phyloP scores from a whole-genome alignment of 1,140 invertebrate species.

The Mamestra configurata region DNA sequence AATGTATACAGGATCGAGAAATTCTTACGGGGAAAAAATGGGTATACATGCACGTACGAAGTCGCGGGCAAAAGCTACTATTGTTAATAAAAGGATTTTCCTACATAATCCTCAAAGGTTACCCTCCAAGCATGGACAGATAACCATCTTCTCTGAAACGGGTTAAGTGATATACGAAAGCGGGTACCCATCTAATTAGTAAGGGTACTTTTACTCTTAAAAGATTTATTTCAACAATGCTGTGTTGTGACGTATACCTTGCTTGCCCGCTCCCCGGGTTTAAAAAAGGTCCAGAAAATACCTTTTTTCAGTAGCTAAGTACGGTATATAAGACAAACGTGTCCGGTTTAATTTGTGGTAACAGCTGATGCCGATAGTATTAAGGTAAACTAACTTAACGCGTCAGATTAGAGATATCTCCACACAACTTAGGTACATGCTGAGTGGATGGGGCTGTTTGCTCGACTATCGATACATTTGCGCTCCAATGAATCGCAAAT shows the following conservation, averaged over 20 bases:
- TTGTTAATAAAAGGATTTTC: neutral
- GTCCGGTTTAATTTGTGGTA: neutral
- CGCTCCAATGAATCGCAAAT: neutral
- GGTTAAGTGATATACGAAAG: slow-evolving; percentile 42
- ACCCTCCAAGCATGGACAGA: slow-evolving; percentile 7
- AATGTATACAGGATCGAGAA: no score
- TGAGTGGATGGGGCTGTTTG: neutral
- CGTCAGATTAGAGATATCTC: neutral
- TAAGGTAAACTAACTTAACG: no score
- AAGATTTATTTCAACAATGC: slow-evolving; percentile 44
- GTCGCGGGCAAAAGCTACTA: no score
- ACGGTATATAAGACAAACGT: neutral
- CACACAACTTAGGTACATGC: neutral
- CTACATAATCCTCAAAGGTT: slow-evolving; percentile 39
- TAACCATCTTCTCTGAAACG: slow-evolving; percentile 31
- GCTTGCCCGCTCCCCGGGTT: neutral
- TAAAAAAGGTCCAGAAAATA: neutral
- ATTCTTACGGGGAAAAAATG: no score
- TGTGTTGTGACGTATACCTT: slow-evolving; percentile 2
- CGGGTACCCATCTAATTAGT: slow-evolving; percentile 35
- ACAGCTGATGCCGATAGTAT: neutral
- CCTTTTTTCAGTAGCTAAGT: neutral
- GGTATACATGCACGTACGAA: no score
- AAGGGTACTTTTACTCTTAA: slow-evolving; percentile 31
- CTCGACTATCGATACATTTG: neutral